Evolutionary conservation across 2,888 invertebrate genomes (phyloP).

Genomic region (Mythimna pallens): DNA sequence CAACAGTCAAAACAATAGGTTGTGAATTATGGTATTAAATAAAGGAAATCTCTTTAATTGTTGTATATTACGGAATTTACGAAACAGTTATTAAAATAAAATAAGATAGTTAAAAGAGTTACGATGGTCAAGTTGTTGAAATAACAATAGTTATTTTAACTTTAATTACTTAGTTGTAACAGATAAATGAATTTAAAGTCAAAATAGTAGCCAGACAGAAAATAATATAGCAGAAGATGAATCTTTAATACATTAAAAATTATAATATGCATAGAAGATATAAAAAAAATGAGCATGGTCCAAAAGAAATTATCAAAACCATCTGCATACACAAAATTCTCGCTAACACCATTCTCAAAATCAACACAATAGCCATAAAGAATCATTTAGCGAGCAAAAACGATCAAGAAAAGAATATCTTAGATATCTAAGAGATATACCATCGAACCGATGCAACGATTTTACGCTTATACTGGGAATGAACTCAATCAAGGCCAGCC

Average conservation of each 20-base stretch:
- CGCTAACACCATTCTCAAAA: conserved; percentile 43
- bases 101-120: background rate
- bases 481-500: conserved; percentile 62
- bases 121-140: no score
- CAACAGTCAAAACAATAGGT: conserved; percentile 8
- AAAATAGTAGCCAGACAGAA: background rate
- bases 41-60: background rate
- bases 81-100: background rate
- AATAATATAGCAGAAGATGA: background rate
- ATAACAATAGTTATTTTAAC: background rate
- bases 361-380: conserved; percentile 49
- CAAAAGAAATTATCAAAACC: background rate
- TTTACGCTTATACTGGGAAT: conserved; percentile 61
- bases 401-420: conserved; percentile 23
- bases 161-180: background rate
- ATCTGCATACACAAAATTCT: conserved; percentile 9
- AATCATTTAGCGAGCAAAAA: conserved; percentile 52
- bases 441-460: conserved; percentile 43
- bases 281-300: no score
- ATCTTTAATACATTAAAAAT: no score
- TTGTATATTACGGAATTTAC: background rate
- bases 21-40: conserved; percentile 8
- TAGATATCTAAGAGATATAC: conserved; percentile 27
- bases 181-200: background rate
- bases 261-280: no score